Conservation (phyloP, 2,888 invertebrate genomes). For the Hyposoter dolosus region DNA sequence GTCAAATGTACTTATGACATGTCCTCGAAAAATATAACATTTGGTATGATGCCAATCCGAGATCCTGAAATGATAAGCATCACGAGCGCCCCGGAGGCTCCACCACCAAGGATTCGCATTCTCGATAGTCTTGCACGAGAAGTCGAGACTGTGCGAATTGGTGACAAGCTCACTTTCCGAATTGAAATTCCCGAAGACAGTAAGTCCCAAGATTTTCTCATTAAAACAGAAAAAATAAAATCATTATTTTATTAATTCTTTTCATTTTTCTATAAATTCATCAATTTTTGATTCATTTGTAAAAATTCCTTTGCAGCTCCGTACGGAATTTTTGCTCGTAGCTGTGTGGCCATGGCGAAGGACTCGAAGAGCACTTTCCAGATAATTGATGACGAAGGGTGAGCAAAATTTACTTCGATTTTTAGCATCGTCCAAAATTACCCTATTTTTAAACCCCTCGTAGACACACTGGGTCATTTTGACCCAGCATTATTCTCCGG, state of each 20-base stretch:
- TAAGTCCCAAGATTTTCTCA: constrained; percentile 86
- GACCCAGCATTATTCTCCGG: no score
- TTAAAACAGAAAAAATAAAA: neutral
- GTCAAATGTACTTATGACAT: constrained; percentile 98
- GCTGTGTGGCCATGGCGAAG: constrained; percentile 98
- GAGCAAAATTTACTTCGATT: constrained; percentile 74
- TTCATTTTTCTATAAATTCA: neutral
- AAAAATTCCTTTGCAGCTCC: constrained; percentile 89
- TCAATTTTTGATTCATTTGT: neutral
- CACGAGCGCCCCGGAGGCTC: constrained; percentile 97
- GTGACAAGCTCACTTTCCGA: constrained; percentile 97
- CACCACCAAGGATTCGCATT: constrained; percentile 96
- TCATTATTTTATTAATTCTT: constrained; percentile 29
- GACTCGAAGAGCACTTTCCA: constrained; percentile 98
- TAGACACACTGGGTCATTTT: no score
- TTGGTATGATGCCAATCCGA: constrained; percentile 98
- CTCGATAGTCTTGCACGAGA: constrained; percentile 94
- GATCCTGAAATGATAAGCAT: constrained; percentile 98
- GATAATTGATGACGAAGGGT: constrained; percentile 98
- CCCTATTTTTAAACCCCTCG: neutral
- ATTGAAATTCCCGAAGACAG: constrained; percentile 98
- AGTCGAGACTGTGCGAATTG: constrained; percentile 97
- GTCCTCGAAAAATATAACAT: constrained; percentile 98
- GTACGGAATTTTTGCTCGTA: constrained; percentile 97
- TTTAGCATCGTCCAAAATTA: neutral